Percentiles rank a stretch among this genome's conserved stretches.
Conservation (phyloP, 2,888 invertebrate species). For the Microplitis manilae region DNA sequence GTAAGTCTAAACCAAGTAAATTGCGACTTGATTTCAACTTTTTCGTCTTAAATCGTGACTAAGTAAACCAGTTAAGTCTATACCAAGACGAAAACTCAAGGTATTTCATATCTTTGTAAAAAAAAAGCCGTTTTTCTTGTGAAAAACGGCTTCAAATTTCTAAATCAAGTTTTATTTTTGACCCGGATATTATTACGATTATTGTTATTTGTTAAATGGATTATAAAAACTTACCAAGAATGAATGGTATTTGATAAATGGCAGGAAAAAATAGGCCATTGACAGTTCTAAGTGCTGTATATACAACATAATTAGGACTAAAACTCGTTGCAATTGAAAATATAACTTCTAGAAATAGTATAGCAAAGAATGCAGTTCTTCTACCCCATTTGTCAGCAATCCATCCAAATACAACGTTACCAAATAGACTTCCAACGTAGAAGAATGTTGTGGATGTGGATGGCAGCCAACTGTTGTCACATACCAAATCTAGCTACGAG, state of each 20-base stretch:
- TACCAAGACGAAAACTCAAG: no score
- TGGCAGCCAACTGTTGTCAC: slow-evolving; percentile 77
- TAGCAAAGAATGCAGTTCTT: slow-evolving; percentile 76
- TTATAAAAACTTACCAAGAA: slow-evolving; percentile 72
- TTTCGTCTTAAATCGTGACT: no score
- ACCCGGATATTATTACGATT: not conserved
- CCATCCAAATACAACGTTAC: slow-evolving; percentile 79
- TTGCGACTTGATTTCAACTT: no score
- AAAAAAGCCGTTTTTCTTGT: no score
- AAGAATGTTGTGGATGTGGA: slow-evolving; percentile 78
- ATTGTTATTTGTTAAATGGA: not conserved
- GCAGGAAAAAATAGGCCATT: slow-evolving; percentile 80
- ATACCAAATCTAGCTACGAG: slow-evolving; percentile 77
- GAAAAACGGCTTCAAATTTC: no score
- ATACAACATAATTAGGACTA: slow-evolving; percentile 76
- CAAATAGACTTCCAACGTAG: slow-evolving; percentile 80
- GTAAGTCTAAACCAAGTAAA: no score
- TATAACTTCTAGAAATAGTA: slow-evolving; percentile 77
- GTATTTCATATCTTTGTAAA: no score
- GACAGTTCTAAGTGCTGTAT: slow-evolving; percentile 75
- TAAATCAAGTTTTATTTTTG: no score
- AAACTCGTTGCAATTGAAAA: slow-evolving; percentile 77
- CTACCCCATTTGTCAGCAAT: slow-evolving; percentile 81
- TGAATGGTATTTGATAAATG: slow-evolving; percentile 79
- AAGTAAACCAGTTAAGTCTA: no score